Evolutionary conservation across 23 tunicate genomes (phyloP), one percentile per base, ranked within the genome.

Genomic region (Styela plicata): DNA sequence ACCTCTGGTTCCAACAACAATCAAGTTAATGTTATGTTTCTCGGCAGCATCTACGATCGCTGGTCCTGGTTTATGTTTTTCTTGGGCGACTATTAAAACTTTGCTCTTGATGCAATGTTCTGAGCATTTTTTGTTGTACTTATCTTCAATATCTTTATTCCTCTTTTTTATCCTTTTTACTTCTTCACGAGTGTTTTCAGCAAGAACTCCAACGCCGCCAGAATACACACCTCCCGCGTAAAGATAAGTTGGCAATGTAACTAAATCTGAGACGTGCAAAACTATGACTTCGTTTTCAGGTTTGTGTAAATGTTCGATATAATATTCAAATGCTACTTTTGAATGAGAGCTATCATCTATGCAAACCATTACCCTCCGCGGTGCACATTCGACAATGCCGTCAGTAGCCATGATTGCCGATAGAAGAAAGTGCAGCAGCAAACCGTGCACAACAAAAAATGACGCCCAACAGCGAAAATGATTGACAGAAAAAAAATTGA

Each of bases 1-100:
- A 1, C 81, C 81, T 22, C 81, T 53, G 22, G 64, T 24, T n/a
- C 81, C 81, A 23, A 76, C 66, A 21, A 76, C 81, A 24, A 76
- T 76, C 66, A 76, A 53, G 31, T 53, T 53, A 19, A 44, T 65
- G 30, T 76, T 53, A 65, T 76, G 81, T 29, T 76, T 76, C 33
- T 76, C 44, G 7, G 81, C 81, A 21, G 66, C 81, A 22, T 76
- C 66, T 20, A 76, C 81, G 24, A 76, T 36, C 28, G 66, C 81
- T 25, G 26, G 66, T 7, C 81, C 81, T 0, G 81, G 66, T 76
- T 57, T 34, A 30, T 71, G 77, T 3, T 71, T 17, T 3, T 71
- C 36, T 30, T 71, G 36, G 17, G 77, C 13, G 20, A 71, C 77
- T 3, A 71, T 21, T 17, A 71, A 32, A 71, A 71, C 32, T 29